Conservation (phyloP, 2,797 vertebrate genomes). For the Scolopax bukidnonensis region DNA sequence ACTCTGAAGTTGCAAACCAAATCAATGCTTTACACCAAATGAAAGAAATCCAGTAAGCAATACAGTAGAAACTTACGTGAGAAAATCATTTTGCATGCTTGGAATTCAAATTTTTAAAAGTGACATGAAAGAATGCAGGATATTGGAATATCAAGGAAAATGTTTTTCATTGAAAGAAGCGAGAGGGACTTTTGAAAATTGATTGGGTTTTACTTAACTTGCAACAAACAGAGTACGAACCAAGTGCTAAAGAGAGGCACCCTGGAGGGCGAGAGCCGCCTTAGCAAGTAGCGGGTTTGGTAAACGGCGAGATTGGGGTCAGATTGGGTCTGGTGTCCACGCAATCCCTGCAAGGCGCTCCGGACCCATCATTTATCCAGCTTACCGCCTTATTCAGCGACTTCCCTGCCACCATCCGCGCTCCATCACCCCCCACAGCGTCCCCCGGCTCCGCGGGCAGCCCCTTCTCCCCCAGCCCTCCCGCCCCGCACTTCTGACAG, state of each 20-base stretch:
- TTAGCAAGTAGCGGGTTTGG: not conserved
- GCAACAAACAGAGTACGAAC: not conserved
- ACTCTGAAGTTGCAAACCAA: not conserved
- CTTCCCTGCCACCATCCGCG: not conserved
- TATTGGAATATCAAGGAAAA: not conserved
- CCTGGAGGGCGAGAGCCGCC: not conserved
- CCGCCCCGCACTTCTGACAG: not conserved
- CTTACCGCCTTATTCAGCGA: not conserved
- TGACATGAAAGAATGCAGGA: accelerated
- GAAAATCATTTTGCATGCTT: not conserved
- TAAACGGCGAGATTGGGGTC: not conserved
- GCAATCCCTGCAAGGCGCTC: not conserved
- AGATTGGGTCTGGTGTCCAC: not conserved
- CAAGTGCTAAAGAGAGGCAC: not conserved
- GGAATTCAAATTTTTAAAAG: not conserved
- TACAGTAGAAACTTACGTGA: not conserved
- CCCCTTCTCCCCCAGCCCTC: not conserved
- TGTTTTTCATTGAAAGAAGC: not conserved
- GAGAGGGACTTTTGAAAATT: not conserved
- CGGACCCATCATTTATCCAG: not conserved
- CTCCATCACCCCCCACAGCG: not conserved
- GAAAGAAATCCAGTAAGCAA: not conserved
- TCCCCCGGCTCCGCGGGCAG: not conserved
- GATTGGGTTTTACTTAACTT: not conserved
- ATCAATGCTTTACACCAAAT: not conserved